phyloP scores from a whole-genome alignment of 1,140 invertebrate genomes.

The Drosophila saltans region DNA sequence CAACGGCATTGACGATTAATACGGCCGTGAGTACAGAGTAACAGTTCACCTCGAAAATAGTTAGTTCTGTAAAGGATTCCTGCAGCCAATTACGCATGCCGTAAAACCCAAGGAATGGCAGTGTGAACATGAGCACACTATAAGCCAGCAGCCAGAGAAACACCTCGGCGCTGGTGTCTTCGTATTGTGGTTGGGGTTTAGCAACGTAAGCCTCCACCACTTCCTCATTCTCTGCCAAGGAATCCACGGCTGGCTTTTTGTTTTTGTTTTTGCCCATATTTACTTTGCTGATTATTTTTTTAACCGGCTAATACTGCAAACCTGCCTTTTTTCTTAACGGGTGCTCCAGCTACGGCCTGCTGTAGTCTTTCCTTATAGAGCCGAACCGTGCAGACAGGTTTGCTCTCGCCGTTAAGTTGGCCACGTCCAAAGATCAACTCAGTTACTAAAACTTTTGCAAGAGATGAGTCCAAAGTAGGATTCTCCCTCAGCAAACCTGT shows the following conservation, averaged over 20 bases:
- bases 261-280: constrained; percentile 56
- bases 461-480: constrained; percentile 87
- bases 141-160: constrained; percentile 89
- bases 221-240: constrained; percentile 3
- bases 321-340: constrained; percentile 62
- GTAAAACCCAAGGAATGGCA: constrained; percentile 91
- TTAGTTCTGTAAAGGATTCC: constrained; percentile 85
- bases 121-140: constrained; percentile 91
- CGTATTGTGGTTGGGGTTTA: constrained; percentile 24
- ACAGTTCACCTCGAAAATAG: constrained; percentile 87
- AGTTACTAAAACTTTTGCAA: constrained; percentile 90
- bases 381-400: constrained; percentile 88
- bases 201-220: background rate
- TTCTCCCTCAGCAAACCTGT: constrained; percentile 88
- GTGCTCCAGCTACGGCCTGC: constrained; percentile 69
- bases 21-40: constrained; percentile 90
- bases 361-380: constrained; percentile 86
- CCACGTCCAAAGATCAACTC: constrained; percentile 93
- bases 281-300: background rate
- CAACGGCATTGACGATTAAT: constrained; percentile 90
- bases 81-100: constrained; percentile 86
- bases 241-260: constrained; percentile 29
- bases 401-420: constrained; percentile 86
- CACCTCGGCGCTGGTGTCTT: constrained; percentile 78
- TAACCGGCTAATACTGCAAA: constrained; percentile 56